Percentiles rank a stretch among this genome's conserved stretches.
Conservation (phyloP, 2,888 invertebrate genomes). For the Mycalesis mineus region DNA sequence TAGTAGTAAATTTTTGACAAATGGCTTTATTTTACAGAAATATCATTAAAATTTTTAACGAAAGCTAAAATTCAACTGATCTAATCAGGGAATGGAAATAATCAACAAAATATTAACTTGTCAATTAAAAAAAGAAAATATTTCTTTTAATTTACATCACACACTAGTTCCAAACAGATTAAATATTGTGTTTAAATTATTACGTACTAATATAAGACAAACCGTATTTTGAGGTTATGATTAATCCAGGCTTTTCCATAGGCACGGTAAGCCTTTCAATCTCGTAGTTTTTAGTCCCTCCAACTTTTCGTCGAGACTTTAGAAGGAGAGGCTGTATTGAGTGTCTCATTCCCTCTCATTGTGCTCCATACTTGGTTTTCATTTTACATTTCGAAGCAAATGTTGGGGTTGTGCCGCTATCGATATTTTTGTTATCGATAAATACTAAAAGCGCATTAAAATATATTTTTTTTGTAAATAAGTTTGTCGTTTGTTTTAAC, state of each 20-base stretch:
- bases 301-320: slow-evolving; percentile 55
- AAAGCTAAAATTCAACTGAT: too few species aligned
- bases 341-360: slow-evolving; percentile 58
- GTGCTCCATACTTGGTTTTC: slow-evolving; percentile 74
- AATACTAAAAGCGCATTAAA: too few species aligned
- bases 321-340: slow-evolving; percentile 39
- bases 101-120: neutral
- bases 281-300: slow-evolving; percentile 37
- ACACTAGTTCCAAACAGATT: too few species aligned
- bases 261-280: slow-evolving; percentile 1
- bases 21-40: neutral
- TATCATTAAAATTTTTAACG: neutral
- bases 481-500: too few species aligned
- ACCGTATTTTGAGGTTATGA: slow-evolving; percentile 11
- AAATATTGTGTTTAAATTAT: too few species aligned
- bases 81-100: neutral
- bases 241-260: slow-evolving; percentile 12
- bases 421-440: slow-evolving; percentile 32
- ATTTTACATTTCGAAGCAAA: slow-evolving; percentile 65
- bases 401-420: slow-evolving; percentile 39
- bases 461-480: too few species aligned
- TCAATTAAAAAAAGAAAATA: too few species aligned
- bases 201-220: too few species aligned
- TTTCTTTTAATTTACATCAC: too few species aligned
- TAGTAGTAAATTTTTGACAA: neutral